Percentiles rank a stretch among this genome's conserved stretches.
Evolutionary conservation across 2,888 invertebrate species (phyloP).

Genomic region (Operophtera brumata): DNA sequence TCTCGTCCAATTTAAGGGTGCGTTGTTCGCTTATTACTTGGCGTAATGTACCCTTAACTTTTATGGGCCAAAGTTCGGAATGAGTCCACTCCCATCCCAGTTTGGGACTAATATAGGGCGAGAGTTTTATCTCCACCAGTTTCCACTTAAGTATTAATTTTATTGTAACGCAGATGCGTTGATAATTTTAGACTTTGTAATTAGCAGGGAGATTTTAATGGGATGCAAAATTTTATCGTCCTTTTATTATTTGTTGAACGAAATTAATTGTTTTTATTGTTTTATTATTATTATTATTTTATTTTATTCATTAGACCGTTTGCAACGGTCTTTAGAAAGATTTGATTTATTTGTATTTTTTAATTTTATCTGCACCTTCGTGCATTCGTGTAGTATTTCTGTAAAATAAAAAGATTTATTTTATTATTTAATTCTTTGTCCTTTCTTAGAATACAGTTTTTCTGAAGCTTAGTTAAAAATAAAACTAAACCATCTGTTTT

Average conservation of each 20-base stretch:
- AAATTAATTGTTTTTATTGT: not conserved
- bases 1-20: slow-evolving; percentile 64
- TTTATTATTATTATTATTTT: too few relatives aligned
- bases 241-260: slow-evolving; percentile 1
- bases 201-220: slow-evolving; percentile 23
- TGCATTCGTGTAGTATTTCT: too few relatives aligned
- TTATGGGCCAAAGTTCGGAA: slow-evolving; percentile 75
- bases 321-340: too few relatives aligned
- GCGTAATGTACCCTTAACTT: slow-evolving; percentile 78
- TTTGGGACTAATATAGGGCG: slow-evolving; percentile 67
- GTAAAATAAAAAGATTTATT: not conserved
- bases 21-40: slow-evolving; percentile 76
- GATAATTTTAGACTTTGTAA: slow-evolving; percentile 30
- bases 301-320: too few relatives aligned
- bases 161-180: slow-evolving; percentile 42
- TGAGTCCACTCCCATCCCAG: slow-evolving; percentile 49
- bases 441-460: too few relatives aligned
- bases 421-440: too few relatives aligned
- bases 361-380: too few relatives aligned
- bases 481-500: too few relatives aligned
- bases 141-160: slow-evolving; percentile 64
- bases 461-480: too few relatives aligned
- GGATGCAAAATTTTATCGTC: slow-evolving; percentile 1
- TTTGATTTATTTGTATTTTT: too few relatives aligned
- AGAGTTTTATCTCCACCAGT: slow-evolving; percentile 66